Base-by-base conservation (phyloP, 2,888 invertebrate species). In the Platycnemis pennipes region DNA sequence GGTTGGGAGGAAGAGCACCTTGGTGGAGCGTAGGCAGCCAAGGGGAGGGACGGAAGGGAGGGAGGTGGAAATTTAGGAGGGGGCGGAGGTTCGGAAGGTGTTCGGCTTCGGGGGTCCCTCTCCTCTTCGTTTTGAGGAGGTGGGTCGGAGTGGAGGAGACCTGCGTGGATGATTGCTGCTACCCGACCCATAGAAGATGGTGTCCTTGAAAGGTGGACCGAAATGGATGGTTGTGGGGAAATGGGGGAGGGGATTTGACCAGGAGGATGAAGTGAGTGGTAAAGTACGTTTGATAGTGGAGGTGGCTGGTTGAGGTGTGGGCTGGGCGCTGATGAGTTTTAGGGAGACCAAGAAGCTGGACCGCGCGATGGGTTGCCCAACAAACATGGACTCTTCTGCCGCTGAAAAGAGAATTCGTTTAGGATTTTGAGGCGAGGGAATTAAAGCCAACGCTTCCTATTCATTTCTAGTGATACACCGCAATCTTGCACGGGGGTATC, bases 121-220 rank as follows among this genome's bases (percentile, higher is more conserved):
- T n/a, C 77, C 63, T 37, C 77, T 77, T 77, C 16, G 31, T 37
- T 37, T 1, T 31, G 77, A 77, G 77, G 77, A 31, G 77, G 31
- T 16, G 77, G 16, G 77, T 63, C 26, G 77, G 37, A 16, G 37
- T 37, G 77, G 77, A 37, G 26, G 77, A 2, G 37, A 5, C 37
- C 77, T 13, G 37, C 77, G 89, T 42, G 42, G 89, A 89, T 89
- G 89, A 56, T 89, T 89, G 89, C 89, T 42, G 56, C 56, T 89
- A 7, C 42, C 42, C n/a, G 7, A 8, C 69, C 7, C 69, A 11
- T 7, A 42, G 89, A 53, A 37, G 89, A 56, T 56, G 56, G 89
- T 42, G 89, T 53, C 89, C 89, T 89, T 89, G 89, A 63, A 89
- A 42, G 11, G 44, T 26, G 56, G 42, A 11, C 77, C 77, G 77